Evolutionary conservation across 2,888 invertebrate genomes (phyloP), one percentile per base, ranked within the genome.

Genomic region (Catotricha subobsoleta): DNA sequence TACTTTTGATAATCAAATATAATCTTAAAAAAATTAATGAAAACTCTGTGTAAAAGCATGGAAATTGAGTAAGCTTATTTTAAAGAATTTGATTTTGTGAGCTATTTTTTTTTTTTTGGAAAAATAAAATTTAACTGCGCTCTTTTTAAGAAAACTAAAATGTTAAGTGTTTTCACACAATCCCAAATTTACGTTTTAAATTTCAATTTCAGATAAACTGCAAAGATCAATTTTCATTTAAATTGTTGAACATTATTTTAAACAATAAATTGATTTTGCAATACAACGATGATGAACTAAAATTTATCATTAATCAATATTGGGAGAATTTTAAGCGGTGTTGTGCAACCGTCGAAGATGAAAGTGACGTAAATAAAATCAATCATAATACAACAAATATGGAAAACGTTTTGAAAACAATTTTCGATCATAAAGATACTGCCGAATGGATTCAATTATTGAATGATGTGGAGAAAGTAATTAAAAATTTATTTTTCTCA

Each of bases 231-330:
- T 49, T 58, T 38, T 58, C 59, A 6, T 47, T 61, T 4, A 51
- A 53, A 8, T 46, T 62, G 35, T 51, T 61, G 13, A 53, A 50
- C 41, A 49, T 52, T 23, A 56, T 58, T 0, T 44, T 62, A 0
- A 51, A 49, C 18, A 46, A 58, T 46, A 53, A 56, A 0, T 48
- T 49, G 30, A 44, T 48, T 12, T 43, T 62, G 39, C 55, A 58
- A 39, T 50, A 60, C 25, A 59, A 59, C 36, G 53, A 51, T 39
- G 59, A 57, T 37, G 61, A 62, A 47, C 55, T 62, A 21, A 54
- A 59, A 39, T 54, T 57, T 39, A 55, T 62, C 4, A 43, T 62
- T 5, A 52, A 53, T 19, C 50, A 54, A 30, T 61, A 57, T 45
- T 62, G 60, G 60, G 47, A 49, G 2, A 56, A 62, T 40, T 30